Percentiles rank a stretch among this genome's conserved stretches.
phyloP scores from a whole-genome alignment of 2,888 invertebrate species.

The Druceiella hillmani region DNA sequence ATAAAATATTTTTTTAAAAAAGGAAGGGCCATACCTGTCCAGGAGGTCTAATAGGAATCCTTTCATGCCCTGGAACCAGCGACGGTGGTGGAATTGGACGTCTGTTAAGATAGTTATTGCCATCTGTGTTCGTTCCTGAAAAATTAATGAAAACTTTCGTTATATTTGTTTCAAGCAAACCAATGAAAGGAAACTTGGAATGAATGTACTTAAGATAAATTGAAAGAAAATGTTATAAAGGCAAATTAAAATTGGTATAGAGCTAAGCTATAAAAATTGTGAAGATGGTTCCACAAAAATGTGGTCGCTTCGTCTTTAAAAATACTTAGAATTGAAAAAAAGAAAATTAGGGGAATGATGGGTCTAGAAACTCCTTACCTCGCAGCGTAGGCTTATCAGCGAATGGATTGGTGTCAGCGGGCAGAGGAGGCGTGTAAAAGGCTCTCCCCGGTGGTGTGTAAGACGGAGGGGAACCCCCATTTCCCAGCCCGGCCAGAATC shows the following conservation, averaged over 20 bases:
- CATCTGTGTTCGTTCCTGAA: slow-evolving; percentile 56
- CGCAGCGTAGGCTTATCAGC: slow-evolving; percentile 85
- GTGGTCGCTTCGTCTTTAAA: too few species aligned
- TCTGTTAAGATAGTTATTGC: slow-evolving; percentile 59
- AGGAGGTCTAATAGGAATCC: slow-evolving; percentile 80
- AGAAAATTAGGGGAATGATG: too few species aligned
- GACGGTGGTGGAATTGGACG: slow-evolving; percentile 81
- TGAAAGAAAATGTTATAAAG: too few species aligned
- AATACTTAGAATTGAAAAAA: too few species aligned
- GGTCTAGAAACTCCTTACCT: slow-evolving; percentile 45
- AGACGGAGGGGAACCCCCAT: slow-evolving; percentile 66
- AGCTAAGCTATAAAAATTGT: too few species aligned
- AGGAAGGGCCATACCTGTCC: slow-evolving; percentile 37
- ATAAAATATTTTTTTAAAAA: too few species aligned
- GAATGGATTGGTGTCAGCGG: slow-evolving; percentile 79
- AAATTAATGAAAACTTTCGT: too few species aligned
- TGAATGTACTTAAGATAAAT: too few species aligned
- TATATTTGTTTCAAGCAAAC: too few species aligned
- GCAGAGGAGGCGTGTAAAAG: slow-evolving; percentile 78
- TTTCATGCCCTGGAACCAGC: slow-evolving; percentile 72
- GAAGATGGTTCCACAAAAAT: too few species aligned
- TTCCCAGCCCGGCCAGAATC: slow-evolving; percentile 54
- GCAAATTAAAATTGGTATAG: slow-evolving; percentile 14
- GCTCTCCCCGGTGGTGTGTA: slow-evolving; percentile 77
- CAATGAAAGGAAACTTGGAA: too few species aligned